A percentile compares a stretch with the other conserved stretches of the same genome.
Conservation (phyloP, 2,113 vertebrate genomes). For the Micromys minutus region DNA sequence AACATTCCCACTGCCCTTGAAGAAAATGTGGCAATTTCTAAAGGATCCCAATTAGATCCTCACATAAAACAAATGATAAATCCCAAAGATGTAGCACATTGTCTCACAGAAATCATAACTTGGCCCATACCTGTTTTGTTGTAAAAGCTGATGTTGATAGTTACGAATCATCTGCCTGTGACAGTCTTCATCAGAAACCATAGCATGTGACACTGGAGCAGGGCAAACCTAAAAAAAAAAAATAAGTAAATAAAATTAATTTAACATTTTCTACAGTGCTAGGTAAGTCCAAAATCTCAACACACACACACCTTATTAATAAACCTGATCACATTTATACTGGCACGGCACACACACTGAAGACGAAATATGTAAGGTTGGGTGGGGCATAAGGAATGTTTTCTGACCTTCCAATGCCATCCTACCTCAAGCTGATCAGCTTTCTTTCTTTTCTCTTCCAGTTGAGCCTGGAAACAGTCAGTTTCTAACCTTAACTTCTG, state of each 20-base stretch:
- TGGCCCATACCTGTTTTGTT: slow-evolving; percentile 89
- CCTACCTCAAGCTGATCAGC: slow-evolving; percentile 32
- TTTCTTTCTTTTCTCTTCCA: slow-evolving; percentile 81
- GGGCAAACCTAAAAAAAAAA: slow-evolving; percentile 71
- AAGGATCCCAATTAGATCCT: background rate
- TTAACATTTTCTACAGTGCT: background rate
- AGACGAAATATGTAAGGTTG: background rate
- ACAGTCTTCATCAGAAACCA: slow-evolving; percentile 75
- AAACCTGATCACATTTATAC: background rate
- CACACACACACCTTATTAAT: background rate
- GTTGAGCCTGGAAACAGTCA: slow-evolving; percentile 84
- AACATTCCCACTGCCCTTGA: background rate
- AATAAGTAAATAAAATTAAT: slow-evolving; percentile 22
- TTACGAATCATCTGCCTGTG: slow-evolving; percentile 83
- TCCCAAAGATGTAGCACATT: slow-evolving; percentile 28
- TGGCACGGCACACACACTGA: background rate
- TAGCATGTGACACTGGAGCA: background rate
- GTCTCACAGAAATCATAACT: slow-evolving; percentile 23
- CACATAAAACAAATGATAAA: slow-evolving; percentile 47
- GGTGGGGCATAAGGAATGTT: background rate
- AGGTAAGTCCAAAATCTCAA: background rate
- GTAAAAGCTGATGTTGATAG: slow-evolving; percentile 90
- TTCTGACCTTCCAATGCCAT: background rate
- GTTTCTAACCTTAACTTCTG: slow-evolving; percentile 88
- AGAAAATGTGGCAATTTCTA: background rate